Evolutionary conservation across 2,888 invertebrate genomes (phyloP).

Genomic region (Sarcophaga carnaria): DNA sequence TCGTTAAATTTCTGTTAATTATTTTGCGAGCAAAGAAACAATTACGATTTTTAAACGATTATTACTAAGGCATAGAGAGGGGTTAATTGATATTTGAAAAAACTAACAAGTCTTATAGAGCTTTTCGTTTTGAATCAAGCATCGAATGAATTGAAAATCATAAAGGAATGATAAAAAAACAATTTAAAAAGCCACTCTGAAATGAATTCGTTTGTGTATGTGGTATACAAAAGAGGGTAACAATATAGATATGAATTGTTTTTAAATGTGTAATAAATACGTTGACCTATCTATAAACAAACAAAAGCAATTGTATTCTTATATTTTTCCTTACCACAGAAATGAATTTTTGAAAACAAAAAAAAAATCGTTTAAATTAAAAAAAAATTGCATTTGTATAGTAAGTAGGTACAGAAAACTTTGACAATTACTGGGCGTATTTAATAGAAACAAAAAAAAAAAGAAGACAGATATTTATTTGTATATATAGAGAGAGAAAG

Average conservation of each 20-base stretch:
- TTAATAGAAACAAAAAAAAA: constrained; percentile 9
- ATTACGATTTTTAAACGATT: too few relatives aligned
- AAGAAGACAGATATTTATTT: background rate
- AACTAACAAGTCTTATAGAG: too few relatives aligned
- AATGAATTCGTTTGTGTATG: too few relatives aligned
- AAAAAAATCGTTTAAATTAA: background rate
- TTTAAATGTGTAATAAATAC: background rate
- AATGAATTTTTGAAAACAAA: background rate
- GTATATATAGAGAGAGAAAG: constrained; percentile 4
- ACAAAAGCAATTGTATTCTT: background rate
- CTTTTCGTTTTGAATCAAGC: too few relatives aligned
- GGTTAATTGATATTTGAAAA: too few relatives aligned
- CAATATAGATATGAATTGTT: background rate
- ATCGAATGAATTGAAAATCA: too few relatives aligned
- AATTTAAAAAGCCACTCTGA: too few relatives aligned
- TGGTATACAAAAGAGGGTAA: too few relatives aligned
- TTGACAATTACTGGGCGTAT: background rate
- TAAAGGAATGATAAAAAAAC: too few relatives aligned
- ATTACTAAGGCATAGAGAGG: too few relatives aligned
- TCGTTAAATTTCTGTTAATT: too few relatives aligned
- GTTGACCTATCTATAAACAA: background rate
- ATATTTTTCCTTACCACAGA: background rate
- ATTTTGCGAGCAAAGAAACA: too few relatives aligned
- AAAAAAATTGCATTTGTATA: background rate
- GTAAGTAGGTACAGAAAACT: background rate